Evolutionary conservation across 2,888 invertebrate species (phyloP).

Genomic region (Habrosyne pyritoides): DNA sequence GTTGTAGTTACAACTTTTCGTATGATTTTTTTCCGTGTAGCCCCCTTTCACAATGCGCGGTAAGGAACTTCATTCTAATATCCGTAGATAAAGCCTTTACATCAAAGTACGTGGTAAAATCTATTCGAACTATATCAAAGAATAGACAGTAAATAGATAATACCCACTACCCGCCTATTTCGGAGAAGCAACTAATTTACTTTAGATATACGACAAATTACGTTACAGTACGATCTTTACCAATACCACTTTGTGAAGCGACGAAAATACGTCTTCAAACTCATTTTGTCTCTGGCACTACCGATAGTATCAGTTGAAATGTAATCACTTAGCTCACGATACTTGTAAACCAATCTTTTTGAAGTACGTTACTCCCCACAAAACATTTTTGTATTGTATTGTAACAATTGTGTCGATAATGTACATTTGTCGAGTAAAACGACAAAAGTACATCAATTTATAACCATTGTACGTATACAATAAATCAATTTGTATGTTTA

Average conservation of each 20-base stretch:
- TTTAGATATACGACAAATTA: neutral
- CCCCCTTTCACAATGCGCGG: too few relatives aligned
- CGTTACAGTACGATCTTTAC: neutral
- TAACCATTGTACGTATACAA: neutral
- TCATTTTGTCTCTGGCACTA: neutral
- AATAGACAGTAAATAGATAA: too few relatives aligned
- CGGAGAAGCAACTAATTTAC: neutral
- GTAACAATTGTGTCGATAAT: neutral
- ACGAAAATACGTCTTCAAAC: neutral
- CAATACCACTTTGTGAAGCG: neutral
- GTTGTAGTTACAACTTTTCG: too few relatives aligned
- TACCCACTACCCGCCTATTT: too few relatives aligned
- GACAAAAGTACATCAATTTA: neutral
- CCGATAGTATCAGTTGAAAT: neutral
- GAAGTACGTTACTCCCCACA: neutral
- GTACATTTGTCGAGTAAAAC: neutral
- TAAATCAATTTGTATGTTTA: neutral
- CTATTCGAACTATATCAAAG: too few relatives aligned
- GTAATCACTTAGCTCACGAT: neutral
- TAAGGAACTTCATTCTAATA: too few relatives aligned
- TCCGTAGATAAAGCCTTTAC: too few relatives aligned
- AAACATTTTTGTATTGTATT: neutral
- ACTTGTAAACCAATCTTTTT: neutral
- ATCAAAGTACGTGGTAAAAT: too few relatives aligned
- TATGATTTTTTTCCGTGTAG: too few relatives aligned